Evolutionary conservation across 1,140 invertebrate species (phyloP), one percentile per base, ranked within the genome.

Genomic region (Aphis gossypii): DNA sequence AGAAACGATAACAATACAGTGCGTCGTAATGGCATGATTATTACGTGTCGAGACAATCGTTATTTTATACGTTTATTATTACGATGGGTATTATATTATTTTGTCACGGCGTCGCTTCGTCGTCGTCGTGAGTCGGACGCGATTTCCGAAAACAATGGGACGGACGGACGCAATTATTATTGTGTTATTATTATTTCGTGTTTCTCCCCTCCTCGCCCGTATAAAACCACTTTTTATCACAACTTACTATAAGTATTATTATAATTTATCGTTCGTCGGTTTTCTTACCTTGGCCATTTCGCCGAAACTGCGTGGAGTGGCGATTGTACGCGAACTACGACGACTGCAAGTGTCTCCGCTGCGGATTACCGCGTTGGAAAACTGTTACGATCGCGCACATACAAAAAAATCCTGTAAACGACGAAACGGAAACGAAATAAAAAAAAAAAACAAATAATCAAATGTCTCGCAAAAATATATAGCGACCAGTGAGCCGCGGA

Each of bases 261-360:
- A n/a, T 30, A 11, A 30, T 23, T 14, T 68, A 23, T 41, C 4
- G 41, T 41, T 84, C 23, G 38, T 84, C 38, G 8, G 18, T 48
- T 11, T 21, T 51, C 48, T 89, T 89, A 89, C 88, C 48, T 89
- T 89, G 9, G 88, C 88, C 88, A 89, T 89, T 89, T 56, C 35
- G 51, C 88, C 48, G 88, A 38, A 51, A 9, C 9, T 41, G 2
- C 21, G 20, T 1, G 48, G 14, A 18, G 30, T 6, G 44, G 18
- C 86, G 6, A 30, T 2, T 30, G 21, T 35, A 21, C 8, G 46
- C n/a, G n/a, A 38, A 54, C 88, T 89, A 89, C 86, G 46, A 54
- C 18, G 86, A 87, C 51, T 48, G 84, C 44, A 30, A 44, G 9
- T 25, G 5, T n/a, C 30, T 20, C 87, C n/a, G 87, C 48, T n/a